Conservation (phyloP, 37 sponge, comb jelly and placozoan genomes). For the Cladorhizidae sp. region DNA sequence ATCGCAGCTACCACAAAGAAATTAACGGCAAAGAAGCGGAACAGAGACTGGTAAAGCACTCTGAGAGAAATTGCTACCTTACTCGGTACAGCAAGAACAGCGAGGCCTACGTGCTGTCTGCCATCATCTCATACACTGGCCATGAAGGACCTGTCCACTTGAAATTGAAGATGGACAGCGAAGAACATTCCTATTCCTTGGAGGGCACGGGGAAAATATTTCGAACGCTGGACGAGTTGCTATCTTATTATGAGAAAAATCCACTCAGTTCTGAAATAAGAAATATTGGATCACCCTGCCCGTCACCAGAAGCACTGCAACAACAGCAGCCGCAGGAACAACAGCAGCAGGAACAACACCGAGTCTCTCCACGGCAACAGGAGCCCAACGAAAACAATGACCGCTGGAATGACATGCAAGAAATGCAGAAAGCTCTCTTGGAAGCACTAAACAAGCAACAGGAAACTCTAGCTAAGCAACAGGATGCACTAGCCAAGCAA, state of each 20-base stretch:
- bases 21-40: not conserved
- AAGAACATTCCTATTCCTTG: not conserved
- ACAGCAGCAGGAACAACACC: no score
- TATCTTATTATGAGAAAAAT: not conserved
- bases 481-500: no score
- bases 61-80: not conserved
- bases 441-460: no score
- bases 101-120: not conserved
- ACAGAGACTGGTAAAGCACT: not conserved
- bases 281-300: not conserved
- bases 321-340: no score
- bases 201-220: not conserved
- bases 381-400: no score
- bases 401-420: no score
- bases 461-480: no score
- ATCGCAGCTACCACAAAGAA: not conserved
- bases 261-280: not conserved
- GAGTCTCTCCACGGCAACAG: no score
- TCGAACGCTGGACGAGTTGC: not conserved
- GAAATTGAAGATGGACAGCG: not conserved
- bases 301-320: no score
- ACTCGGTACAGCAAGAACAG: not conserved
- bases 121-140: not conserved
- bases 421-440: no score
- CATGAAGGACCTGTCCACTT: not conserved